Base-by-base conservation (phyloP, 2,797 vertebrate species). In the Sebastes oblongus region DNA sequence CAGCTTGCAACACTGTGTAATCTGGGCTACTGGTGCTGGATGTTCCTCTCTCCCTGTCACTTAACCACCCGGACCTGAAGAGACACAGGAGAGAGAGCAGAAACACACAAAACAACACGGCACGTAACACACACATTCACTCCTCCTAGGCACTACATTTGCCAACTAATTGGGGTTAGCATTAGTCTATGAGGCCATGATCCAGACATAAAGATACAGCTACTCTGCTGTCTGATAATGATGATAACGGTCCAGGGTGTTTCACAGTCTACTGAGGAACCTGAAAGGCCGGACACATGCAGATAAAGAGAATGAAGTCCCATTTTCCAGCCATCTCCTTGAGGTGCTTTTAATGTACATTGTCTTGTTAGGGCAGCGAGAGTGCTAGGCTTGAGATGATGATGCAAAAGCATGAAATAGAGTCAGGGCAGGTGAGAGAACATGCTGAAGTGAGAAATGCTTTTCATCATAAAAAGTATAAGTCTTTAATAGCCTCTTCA, bases 361-460 rank as follows among this genome's bases (percentile, higher is more conserved):
- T 69, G 32, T 62, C 54, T 70, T 52, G 4, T 25, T 27, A 32
- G 8, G 42, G 30, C 30, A 72, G 56, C 0, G 12, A 61, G 27
- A n/a, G 0, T 14, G 24, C 56, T 56, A 14, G 25, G 16, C 12
- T 20, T 2, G 71, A 70, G 9, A 71, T 24, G 64, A 77, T 78
- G 46, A 76, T 73, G 72, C 36, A 83, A 78, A 76, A 13, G n/a
- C 56, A 24, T 75, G 52, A 83, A 83, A 78, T 54, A 16, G 20
- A 59, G 50, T 55, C 18, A 42, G 22, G n/a, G 66, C 42, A 59
- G 55, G 56, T 50, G 27, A 65, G 66, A 78, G 56, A 65, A 58
- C 25, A 64, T 2, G 36, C 46, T 20, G 7, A 52, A 50, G 3
- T 27, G 32, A 66, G 16, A 46, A 70, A 8, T 1, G 1, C 1